Conservation (phyloP, 2,113 vertebrate species). For the Urocitellus parryii region DNA sequence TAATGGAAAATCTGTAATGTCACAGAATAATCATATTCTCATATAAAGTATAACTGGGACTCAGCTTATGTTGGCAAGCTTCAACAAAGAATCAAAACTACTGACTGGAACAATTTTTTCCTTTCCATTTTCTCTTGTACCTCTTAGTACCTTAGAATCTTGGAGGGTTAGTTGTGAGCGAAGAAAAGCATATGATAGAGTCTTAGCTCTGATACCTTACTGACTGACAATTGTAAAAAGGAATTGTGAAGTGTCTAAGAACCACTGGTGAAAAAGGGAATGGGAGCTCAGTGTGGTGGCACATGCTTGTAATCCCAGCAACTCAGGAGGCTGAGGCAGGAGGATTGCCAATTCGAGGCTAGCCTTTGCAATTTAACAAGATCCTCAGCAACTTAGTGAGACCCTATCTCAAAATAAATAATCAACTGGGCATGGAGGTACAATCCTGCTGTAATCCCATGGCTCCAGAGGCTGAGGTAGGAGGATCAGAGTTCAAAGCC, state of each 20-base stretch:
- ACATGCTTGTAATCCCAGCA: too few relatives aligned
- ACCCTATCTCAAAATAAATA: too few relatives aligned
- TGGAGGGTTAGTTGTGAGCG: conserved; percentile 10
- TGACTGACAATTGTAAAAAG: not conserved
- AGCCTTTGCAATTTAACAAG: too few relatives aligned
- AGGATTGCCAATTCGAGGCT: too few relatives aligned
- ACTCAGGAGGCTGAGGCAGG: too few relatives aligned
- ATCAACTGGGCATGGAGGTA: too few relatives aligned
- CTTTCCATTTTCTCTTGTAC: not conserved
- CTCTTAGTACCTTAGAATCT: not conserved
- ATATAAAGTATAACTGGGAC: not conserved
- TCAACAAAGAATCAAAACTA: not conserved
- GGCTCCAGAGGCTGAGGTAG: too few relatives aligned
- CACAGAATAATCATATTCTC: not conserved
- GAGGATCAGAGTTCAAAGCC: too few relatives aligned
- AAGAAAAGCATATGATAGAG: not conserved
- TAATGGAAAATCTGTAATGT: not conserved
- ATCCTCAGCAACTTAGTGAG: too few relatives aligned
- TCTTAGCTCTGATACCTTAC: conserved; percentile 15
- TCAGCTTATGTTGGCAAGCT: not conserved
- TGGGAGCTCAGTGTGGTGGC: too few relatives aligned
- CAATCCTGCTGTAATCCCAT: too few relatives aligned
- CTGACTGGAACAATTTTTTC: not conserved
- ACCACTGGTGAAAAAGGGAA: not conserved
- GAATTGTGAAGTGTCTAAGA: not conserved